Evolutionary conservation across 2,888 invertebrate genomes (phyloP), one percentile per base, ranked within the genome.

Genomic region (Leucoma salicis): DNA sequence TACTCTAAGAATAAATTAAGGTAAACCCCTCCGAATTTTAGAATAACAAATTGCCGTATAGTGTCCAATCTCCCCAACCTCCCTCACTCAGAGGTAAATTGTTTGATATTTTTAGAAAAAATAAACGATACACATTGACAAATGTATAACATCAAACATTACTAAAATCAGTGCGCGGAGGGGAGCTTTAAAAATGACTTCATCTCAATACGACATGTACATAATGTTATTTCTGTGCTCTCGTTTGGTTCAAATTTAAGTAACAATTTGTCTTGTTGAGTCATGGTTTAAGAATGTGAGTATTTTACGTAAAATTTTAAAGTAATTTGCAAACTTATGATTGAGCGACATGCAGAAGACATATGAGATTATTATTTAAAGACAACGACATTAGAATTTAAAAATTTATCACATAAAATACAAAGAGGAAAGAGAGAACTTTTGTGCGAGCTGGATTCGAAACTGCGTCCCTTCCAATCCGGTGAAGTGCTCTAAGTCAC

Each of bases 121-220:
- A 68, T 60, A 61, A 56, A 60, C 59, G 51, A 74, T 81, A 74
- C 75, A 78, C 77, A 76, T 71, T 74, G 73, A 79, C 76, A 78
- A 82, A 85, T 78, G 76, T 70, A 70, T 69, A 76, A 79, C 81
- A 78, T 73, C 70, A 63, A 67, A 72, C 53, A 57, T 60, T 50
- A 61, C 68, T 70, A 66, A 61, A 68, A 63, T 60, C 65, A 56
- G 47, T 48, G 49, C 40, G 57, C 47, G 53, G 59, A 66, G 68
- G 69, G 65, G 72, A 70, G 65, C 62, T 76, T 79, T 77, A 78
- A 82, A 82, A 82, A 82, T 79, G 70, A 74, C 72, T 77, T 65
- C 63, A 76, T 78, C 77, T 76, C 67, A 63, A 70, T 67, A 58
- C 59, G 70, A 75, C 74, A 65, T 64, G 71, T 66, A 68, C 54